Conservation (phyloP, 2,797 vertebrate genomes). For the Characodon lateralis region DNA sequence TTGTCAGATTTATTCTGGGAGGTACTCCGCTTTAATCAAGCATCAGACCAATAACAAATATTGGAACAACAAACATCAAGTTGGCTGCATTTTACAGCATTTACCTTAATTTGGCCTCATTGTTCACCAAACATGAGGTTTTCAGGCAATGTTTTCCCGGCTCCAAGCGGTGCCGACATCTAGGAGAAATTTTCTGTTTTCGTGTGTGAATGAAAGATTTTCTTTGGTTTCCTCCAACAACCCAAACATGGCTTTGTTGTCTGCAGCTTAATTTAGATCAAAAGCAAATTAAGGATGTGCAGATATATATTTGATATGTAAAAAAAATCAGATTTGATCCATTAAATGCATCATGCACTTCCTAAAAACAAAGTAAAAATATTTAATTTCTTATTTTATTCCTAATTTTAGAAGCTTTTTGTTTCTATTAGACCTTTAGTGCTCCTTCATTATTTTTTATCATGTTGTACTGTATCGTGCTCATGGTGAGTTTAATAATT, state of each 20-base stretch:
- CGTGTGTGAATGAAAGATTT: conserved; percentile 13
- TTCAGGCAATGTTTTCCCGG: neutral
- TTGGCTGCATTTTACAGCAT: neutral
- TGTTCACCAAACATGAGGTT: neutral
- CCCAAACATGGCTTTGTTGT: conserved; percentile 56
- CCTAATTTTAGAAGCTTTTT: neutral
- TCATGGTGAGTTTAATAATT: neutral
- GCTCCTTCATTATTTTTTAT: neutral
- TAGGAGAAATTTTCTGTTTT: neutral
- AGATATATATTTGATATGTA: neutral
- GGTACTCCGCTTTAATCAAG: neutral
- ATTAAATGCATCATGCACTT: neutral
- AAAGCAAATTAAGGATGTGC: conserved; percentile 34
- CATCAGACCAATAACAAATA: neutral
- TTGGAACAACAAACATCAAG: neutral
- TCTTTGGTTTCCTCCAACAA: conserved; percentile 13
- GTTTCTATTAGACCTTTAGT: neutral
- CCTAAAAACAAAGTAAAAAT: neutral
- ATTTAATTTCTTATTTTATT: neutral
- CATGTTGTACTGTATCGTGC: neutral
- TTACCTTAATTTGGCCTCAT: neutral
- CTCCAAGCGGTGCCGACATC: neutral
- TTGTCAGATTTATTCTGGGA: neutral
- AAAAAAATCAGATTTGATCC: neutral
- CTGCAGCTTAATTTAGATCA: conserved; percentile 64